Percentiles rank a stretch among this genome's conserved stretches.
Conservation (phyloP, 1,140 invertebrate species). For the Aphidius ervi region DNA sequence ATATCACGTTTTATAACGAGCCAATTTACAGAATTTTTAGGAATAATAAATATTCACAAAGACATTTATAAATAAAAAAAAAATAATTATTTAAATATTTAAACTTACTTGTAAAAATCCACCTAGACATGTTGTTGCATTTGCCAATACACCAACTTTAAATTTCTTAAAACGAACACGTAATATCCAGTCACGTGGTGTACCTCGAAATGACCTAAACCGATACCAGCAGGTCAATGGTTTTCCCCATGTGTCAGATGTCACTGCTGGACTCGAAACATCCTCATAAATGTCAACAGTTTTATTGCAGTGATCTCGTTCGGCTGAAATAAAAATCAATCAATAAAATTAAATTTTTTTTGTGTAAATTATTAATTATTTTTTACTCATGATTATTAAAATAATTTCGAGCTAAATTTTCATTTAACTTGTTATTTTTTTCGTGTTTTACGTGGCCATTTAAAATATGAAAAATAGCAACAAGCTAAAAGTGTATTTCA, state of each 20-base stretch:
- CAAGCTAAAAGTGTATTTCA: not conserved
- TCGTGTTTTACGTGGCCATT: not conserved
- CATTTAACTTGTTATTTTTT: not conserved
- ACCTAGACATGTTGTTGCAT: constrained; percentile 79
- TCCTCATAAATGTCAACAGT: constrained; percentile 90
- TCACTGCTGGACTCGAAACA: constrained; percentile 80
- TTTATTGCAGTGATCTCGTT: constrained; percentile 83
- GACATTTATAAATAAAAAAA: constrained; percentile 6
- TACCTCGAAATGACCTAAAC: constrained; percentile 77
- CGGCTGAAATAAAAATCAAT: constrained; percentile 44
- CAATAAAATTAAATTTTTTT: too few species aligned
- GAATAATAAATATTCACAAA: not conserved
- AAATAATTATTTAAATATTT: not conserved
- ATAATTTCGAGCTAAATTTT: too few species aligned
- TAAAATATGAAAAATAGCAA: not conserved
- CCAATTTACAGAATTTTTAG: too few species aligned
- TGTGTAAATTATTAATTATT: too few species aligned
- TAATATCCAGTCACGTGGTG: constrained; percentile 82
- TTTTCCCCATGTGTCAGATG: constrained; percentile 71
- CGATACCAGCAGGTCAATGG: constrained; percentile 85
- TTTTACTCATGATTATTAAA: too few species aligned
- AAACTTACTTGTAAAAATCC: constrained; percentile 78
- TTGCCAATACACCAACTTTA: constrained; percentile 81
- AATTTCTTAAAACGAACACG: constrained; percentile 87
- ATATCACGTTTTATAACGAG: too few species aligned